A percentile compares a stretch with the other conserved stretches of the same genome.
phyloP scores from a whole-genome alignment of 2,113 vertebrate species.

The Gallinago media region DNA sequence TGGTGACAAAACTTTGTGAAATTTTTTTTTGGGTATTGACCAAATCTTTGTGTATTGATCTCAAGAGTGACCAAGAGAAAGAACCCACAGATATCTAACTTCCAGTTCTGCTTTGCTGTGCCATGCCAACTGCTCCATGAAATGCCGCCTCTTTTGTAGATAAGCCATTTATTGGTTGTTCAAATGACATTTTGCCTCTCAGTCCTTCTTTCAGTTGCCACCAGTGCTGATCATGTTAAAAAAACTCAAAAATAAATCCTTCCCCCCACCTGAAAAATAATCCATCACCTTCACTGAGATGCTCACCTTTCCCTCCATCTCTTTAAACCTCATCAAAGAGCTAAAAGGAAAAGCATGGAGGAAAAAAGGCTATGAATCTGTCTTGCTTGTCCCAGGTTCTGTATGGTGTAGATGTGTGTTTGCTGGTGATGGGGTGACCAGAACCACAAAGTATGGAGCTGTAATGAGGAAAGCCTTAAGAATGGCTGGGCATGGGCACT shows the following conservation, averaged over 20 bases:
- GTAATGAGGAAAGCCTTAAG: background rate
- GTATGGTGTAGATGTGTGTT: background rate
- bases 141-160: background rate
- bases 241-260: background rate
- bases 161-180: background rate
- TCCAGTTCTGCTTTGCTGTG: background rate
- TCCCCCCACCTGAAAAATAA: background rate
- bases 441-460: background rate
- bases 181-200: background rate
- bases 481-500: accelerated
- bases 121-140: background rate
- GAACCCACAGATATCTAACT: background rate
- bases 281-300: background rate
- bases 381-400: background rate
- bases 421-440: background rate
- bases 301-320: background rate
- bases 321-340: background rate
- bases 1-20: background rate
- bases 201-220: background rate
- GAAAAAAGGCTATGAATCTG: background rate
- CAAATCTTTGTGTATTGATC: background rate
- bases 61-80: background rate
- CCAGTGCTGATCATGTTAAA: background rate
- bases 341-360: background rate
- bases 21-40: background rate